These are phyloP conservation scores for Archips crataeganus DNA, from an alignment of 2,888 invertebrate species.

Conservation along the genomic window DNA sequence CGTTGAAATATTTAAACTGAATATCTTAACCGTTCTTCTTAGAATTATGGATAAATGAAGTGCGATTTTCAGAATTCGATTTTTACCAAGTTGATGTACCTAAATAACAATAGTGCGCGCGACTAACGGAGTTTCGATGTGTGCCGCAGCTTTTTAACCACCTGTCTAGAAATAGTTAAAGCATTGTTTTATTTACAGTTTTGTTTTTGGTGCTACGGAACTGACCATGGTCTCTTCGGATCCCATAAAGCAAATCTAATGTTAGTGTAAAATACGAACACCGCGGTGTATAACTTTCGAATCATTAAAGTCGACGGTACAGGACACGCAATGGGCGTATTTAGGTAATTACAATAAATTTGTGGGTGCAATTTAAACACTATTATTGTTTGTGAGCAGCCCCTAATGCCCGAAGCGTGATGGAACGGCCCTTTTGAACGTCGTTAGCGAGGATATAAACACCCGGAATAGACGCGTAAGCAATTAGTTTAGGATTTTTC, in stretches of 20 bases:
- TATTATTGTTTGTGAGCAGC: conserved; percentile 67
- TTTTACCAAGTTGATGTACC: too few species aligned
- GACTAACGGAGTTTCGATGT: too few species aligned
- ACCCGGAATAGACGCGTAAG: conserved; percentile 44
- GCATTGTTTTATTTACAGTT: background rate
- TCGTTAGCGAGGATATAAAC: conserved; percentile 51
- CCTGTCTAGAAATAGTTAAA: too few species aligned
- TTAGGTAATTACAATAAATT: conserved; percentile 76
- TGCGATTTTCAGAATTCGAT: too few species aligned
- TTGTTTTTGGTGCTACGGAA: background rate
- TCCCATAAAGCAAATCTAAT: background rate
- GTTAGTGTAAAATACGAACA: conserved; percentile 1
- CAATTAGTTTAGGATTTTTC: conserved; percentile 34
- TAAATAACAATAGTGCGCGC: too few species aligned
- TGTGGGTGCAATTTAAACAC: conserved; percentile 66
- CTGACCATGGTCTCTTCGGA: background rate
- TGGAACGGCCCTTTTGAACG: conserved; percentile 61
- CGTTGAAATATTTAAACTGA: too few species aligned
- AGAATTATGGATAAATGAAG: too few species aligned
- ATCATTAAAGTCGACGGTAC: conserved; percentile 43
- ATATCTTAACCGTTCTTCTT: too few species aligned
- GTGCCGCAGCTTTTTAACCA: too few species aligned
- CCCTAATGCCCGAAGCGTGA: conserved; percentile 75
- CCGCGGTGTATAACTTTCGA: conserved; percentile 17
- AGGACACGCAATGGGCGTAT: conserved; percentile 66